These are phyloP conservation scores for Caenorhabditis doughertyi DNA, from an alignment of 2,888 invertebrate species.

Conservation along the genomic window DNA sequence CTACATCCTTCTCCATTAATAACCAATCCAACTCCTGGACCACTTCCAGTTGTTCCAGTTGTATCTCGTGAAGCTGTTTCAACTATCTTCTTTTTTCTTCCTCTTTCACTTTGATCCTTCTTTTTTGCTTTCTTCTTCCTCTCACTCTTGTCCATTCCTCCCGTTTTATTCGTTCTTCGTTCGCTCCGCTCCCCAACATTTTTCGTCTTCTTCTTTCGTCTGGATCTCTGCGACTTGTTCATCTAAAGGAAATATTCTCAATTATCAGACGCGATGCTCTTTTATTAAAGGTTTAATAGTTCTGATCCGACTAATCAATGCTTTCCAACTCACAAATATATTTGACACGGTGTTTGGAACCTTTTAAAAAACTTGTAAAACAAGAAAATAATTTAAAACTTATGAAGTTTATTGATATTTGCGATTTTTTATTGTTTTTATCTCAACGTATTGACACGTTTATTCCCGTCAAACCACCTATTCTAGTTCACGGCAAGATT, in stretches of 20 bases:
- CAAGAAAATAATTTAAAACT: background rate
- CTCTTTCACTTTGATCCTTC: background rate
- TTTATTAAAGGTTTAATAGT: too few species aligned
- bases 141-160: background rate
- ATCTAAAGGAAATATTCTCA: background rate
- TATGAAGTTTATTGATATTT: too few species aligned
- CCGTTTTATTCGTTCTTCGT: background rate
- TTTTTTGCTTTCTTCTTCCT: background rate
- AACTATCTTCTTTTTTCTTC: background rate
- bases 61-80: background rate
- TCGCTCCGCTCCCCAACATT: background rate
- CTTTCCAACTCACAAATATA: background rate
- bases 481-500: too few species aligned
- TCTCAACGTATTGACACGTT: too few species aligned
- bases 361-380: background rate
- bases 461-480: too few species aligned
- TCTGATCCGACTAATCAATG: too few species aligned
- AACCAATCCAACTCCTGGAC: background rate
- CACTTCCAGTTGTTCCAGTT: slow-evolving; percentile 5
- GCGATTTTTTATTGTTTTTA: too few species aligned
- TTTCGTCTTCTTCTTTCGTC: slow-evolving; percentile 14
- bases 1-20: background rate
- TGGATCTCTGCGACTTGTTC: slow-evolving; percentile 15
- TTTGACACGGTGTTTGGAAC: slow-evolving; percentile 7
- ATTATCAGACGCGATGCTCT: background rate